Base-by-base conservation (phyloP, 2,888 invertebrate genomes). In the Hirudinaria manillensis region DNA sequence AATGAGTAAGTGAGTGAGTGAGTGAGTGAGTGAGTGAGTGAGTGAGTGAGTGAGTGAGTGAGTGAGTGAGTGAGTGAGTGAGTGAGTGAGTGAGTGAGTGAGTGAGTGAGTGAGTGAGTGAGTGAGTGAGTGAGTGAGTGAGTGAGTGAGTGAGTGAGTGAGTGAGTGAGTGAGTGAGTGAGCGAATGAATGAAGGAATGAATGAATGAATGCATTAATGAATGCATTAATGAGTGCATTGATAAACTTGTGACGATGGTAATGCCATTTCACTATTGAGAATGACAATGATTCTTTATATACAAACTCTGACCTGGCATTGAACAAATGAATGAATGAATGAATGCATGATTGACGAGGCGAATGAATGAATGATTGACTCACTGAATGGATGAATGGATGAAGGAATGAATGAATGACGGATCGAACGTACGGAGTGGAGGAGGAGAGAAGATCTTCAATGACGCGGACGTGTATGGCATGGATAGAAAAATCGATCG, bases 151-250 rank as follows among this genome's bases (percentile, higher is more conserved):
- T 16, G 61, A 4, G 1, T 16, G 61, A 4, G n/a, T 61, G 61
- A 61, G n/a, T n/a, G 61, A 61, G 1, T 13, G 24, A n/a, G n/a
- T 16, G 61, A 61, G n/a, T 61, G 61, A 61, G n/a, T 61, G 61
- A 61, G n/a, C n/a, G 61, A 61, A 61, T n/a, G 61, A 61, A 61
- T n/a, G 24, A 61, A 61, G 1, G 61, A 61, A 61, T 61, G 56
- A 56, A 56, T 56, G 56, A 56, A 56, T 56, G 16, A 56, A 56
- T 56, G 16, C 3, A 3, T 7, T 4, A 16, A 16, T 56, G 56
- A 56, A 56, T 56, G 61, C 13, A 61, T 61, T 16, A 61, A 7
- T 1, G 61, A 61, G 7, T 19, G 61, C 13, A 61, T 61, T 16
- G n/a, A 16, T 56, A 27, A 56, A 56, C n/a, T n/a, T n/a, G n/a